Evolutionary conservation across 2,113 vertebrate genomes (phyloP).

Genomic region (Tragelaphus buxtoni): DNA sequence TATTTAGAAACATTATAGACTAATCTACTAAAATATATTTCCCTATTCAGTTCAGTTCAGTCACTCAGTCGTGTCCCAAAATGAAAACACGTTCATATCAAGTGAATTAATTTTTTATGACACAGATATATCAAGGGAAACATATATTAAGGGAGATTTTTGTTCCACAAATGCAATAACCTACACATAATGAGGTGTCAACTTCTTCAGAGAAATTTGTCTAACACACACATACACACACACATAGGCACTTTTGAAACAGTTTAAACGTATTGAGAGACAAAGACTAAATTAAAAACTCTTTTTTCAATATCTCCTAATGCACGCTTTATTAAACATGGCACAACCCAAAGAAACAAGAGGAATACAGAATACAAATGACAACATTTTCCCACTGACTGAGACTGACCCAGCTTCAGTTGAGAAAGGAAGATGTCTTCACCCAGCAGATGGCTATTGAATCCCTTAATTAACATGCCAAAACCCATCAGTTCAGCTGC

Average conservation of each 20-base stretch:
- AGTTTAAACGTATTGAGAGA: constrained; percentile 23
- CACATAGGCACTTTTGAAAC: not conserved
- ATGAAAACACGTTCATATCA: not conserved
- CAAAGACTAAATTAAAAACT: constrained; percentile 43
- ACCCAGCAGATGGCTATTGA: not conserved
- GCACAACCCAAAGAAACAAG: not conserved
- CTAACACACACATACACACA: not conserved
- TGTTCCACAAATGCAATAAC: constrained; percentile 38
- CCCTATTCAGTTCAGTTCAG: not conserved
- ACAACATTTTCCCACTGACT: not conserved
- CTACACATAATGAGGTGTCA: constrained; percentile 18
- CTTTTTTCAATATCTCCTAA: not conserved
- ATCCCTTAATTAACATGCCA: not conserved
- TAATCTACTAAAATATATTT: constrained; percentile 43
- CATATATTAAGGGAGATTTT: constrained; percentile 43
- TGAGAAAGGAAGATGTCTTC: constrained; percentile 13
- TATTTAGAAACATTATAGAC: constrained; percentile 44
- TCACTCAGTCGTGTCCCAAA: not conserved
- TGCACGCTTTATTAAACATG: constrained; percentile 40
- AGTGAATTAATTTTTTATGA: constrained; percentile 48
- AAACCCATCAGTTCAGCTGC: not conserved
- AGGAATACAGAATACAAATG: constrained; percentile 47
- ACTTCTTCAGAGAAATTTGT: constrained; percentile 23
- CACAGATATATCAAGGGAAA: constrained; percentile 38
- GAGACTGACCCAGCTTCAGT: not conserved